Percentiles rank a stretch among this genome's conserved stretches.
These are phyloP conservation scores for Acrocephalus scirpaceus DNA, from an alignment of 2,797 vertebrate species.

Conservation along the genomic window DNA sequence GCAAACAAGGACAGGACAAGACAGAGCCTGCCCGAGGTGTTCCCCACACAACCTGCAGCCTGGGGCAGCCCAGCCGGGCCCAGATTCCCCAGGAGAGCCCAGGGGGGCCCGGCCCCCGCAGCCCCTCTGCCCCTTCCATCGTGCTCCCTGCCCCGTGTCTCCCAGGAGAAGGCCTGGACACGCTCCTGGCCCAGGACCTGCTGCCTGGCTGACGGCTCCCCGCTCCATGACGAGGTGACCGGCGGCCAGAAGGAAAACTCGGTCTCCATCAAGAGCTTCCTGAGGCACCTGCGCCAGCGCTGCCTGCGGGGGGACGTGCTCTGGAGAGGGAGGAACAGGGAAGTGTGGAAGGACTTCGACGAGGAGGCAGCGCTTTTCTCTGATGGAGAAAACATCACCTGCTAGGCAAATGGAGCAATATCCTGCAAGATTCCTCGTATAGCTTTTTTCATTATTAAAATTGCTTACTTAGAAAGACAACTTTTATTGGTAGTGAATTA, in stretches of 20 bases:
- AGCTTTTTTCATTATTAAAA: not conserved
- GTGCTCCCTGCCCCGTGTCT: not conserved
- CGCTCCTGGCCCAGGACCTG: not conserved
- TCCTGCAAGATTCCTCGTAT: too few relatives aligned
- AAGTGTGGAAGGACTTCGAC: not conserved
- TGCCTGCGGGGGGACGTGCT: not conserved
- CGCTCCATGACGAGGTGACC: not conserved
- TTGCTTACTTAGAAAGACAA: not conserved
- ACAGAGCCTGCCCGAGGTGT: not conserved
- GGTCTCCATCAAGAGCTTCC: not conserved
- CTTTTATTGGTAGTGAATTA: not conserved
- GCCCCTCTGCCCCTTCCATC: not conserved
- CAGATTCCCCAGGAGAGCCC: not conserved
- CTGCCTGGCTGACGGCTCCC: not conserved
- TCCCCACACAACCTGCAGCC: not conserved
- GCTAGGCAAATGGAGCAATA: not conserved
- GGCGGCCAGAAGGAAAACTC: not conserved
- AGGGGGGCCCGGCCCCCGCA: not conserved
- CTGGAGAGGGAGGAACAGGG: not conserved
- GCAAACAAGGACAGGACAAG: not conserved
- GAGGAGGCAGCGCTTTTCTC: not conserved
- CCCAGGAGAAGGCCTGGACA: not conserved
- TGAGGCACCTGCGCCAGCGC: not conserved
- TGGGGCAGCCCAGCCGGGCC: not conserved
- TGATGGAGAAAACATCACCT: not conserved